Percentiles rank a stretch among this genome's conserved stretches.
phyloP scores from a whole-genome alignment of 2,888 invertebrate genomes.

The Arctia plantaginis region DNA sequence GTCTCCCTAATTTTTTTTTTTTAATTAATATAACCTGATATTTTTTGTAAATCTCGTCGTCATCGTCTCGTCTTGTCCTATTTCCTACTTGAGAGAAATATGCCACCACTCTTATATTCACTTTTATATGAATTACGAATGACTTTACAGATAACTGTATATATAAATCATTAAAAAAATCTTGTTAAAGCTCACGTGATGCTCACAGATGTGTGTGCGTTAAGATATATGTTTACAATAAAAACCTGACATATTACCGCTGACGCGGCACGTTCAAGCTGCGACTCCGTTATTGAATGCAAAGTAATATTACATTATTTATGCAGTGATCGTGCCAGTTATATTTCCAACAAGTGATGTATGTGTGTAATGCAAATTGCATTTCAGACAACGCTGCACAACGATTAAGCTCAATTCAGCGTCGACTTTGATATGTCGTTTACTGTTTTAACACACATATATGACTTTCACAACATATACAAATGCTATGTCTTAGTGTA shows the following conservation, averaged over 20 bases:
- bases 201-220: background rate
- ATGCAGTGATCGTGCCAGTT: slow-evolving; percentile 37
- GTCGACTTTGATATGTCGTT: background rate
- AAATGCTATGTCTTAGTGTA: too few species aligned
- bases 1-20: too few species aligned
- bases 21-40: too few species aligned
- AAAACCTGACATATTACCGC: background rate
- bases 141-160: background rate
- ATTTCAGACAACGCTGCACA: background rate
- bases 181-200: background rate
- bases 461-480: too few species aligned
- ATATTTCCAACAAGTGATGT: slow-evolving; percentile 34
- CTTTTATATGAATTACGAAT: background rate
- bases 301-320: slow-evolving; percentile 30
- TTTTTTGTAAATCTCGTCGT: background rate
- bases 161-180: background rate
- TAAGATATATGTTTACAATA: background rate
- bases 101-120: background rate
- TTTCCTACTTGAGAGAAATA: background rate
- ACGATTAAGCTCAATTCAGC: slow-evolving; percentile 4
- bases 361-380: slow-evolving; percentile 15
- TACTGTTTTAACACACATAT: too few species aligned
- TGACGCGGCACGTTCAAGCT: background rate
- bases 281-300: slow-evolving; percentile 15
- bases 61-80: background rate